Conservation (phyloP, 2,888 invertebrate species). For the Agrotis puta region DNA sequence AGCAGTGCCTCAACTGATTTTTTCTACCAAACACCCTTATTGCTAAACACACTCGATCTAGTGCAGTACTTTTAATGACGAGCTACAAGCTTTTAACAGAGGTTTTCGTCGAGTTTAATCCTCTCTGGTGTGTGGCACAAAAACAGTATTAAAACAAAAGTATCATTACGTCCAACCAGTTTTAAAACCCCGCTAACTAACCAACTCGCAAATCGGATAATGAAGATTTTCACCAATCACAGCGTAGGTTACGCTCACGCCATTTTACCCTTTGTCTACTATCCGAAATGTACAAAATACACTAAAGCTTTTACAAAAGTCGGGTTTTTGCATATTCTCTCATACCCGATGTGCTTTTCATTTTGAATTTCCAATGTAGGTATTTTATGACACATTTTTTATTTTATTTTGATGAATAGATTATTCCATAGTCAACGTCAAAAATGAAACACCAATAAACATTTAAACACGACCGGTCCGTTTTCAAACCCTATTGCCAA, state of each 20-base stretch:
- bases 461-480: background rate
- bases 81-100: no score
- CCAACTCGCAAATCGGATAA: constrained; percentile 56
- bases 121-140: background rate
- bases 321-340: no score
- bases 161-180: background rate
- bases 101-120: background rate
- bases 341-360: no score
- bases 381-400: no score
- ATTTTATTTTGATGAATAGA: no score
- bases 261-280: constrained; percentile 66
- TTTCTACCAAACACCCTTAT: no score
- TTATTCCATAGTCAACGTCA: background rate
- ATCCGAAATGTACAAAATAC: constrained; percentile 49
- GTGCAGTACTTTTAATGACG: no score
- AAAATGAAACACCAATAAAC: background rate
- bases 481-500: constrained; percentile 33
- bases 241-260: constrained; percentile 64
- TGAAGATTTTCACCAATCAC: constrained; percentile 58
- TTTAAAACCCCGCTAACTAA: constrained; percentile 49
- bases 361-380: no score
- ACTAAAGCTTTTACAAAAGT: no score
- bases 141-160: background rate
- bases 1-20: no score
- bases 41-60: no score